Conservation (phyloP, 2,113 vertebrate species). For the Melanotaenia duboulayi region DNA sequence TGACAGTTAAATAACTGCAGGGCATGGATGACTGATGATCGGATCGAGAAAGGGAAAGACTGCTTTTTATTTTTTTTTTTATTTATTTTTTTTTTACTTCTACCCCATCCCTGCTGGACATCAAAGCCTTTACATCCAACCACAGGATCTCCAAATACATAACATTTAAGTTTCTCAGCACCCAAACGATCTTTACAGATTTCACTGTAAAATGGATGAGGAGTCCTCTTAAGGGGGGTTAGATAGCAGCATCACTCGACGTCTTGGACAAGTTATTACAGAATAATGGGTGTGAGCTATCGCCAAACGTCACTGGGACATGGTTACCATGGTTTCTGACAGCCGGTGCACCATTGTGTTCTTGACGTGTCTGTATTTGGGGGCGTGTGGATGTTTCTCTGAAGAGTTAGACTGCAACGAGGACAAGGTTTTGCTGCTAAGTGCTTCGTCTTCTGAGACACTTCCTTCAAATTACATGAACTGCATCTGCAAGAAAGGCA, state of each 20-base stretch:
- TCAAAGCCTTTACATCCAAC: conserved; percentile 75
- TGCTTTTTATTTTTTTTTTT: conserved; percentile 25
- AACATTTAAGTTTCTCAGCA: conserved; percentile 78
- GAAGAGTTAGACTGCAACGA: conserved; percentile 88
- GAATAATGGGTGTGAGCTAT: conserved; percentile 72
- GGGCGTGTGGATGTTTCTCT: conserved; percentile 75
- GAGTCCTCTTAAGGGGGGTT: conserved; percentile 78
- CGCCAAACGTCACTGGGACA: conserved; percentile 64
- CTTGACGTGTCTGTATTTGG: conserved; percentile 79
- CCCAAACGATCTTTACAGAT: conserved; percentile 75
- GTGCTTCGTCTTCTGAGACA: conserved; percentile 85
- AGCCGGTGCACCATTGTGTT: conserved; percentile 73
- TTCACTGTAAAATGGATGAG: conserved; percentile 75
- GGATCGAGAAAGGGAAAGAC: conserved; percentile 76
- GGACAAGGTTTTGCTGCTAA: conserved; percentile 87
- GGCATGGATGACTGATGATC: conserved; percentile 82
- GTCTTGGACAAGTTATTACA: conserved; percentile 84
- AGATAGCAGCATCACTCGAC: conserved; percentile 83
- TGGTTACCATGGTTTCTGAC: conserved; percentile 73
- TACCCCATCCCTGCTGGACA: conserved; percentile 65
- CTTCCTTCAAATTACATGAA: conserved; percentile 94
- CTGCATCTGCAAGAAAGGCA: conserved; percentile 88
- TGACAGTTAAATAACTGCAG: conserved; percentile 86
- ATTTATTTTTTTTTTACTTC: conserved; percentile 5
- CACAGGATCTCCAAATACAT: conserved; percentile 71